These are phyloP conservation scores for Ptycholaimellus sp. DNA, from an alignment of 2,888 invertebrate genomes.

Conservation along the genomic window DNA sequence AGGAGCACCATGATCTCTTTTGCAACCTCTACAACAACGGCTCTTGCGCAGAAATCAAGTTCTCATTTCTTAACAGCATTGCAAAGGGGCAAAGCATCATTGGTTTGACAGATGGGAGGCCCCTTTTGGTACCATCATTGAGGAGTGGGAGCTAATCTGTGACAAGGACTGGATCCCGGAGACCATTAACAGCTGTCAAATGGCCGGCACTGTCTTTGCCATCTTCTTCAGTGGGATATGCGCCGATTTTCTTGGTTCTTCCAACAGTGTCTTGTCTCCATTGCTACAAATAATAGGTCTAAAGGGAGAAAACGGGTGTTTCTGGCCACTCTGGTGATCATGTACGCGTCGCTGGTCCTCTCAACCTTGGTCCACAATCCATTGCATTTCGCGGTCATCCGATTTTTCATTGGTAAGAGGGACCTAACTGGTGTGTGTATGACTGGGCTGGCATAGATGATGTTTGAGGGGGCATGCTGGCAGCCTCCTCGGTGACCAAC, in stretches of 20 bases:
- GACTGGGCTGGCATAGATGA: too few relatives aligned
- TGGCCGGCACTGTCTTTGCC: slow-evolving; percentile 1
- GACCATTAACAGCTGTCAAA: slow-evolving; percentile 2
- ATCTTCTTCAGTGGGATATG: background rate
- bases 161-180: slow-evolving; percentile 2
- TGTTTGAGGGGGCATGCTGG: background rate
- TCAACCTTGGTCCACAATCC: background rate
- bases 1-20: background rate
- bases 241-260: slow-evolving; percentile 3
- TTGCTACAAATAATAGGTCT: too few relatives aligned
- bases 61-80: too few relatives aligned
- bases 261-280: background rate
- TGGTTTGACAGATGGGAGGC: background rate
- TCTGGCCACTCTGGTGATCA: background rate
- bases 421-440: too few relatives aligned
- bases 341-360: background rate
- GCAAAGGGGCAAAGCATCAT: too few relatives aligned
- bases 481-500: background rate
- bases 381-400: too few relatives aligned
- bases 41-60: background rate
- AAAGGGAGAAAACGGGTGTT: too few relatives aligned
- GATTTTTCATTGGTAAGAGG: too few relatives aligned
- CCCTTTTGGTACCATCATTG: slow-evolving; percentile 3
- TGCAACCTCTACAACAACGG: background rate
- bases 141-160: slow-evolving; percentile 5